phyloP scores from a whole-genome alignment of 2,888 invertebrate species.

The Yponomeuta cagnagella region DNA sequence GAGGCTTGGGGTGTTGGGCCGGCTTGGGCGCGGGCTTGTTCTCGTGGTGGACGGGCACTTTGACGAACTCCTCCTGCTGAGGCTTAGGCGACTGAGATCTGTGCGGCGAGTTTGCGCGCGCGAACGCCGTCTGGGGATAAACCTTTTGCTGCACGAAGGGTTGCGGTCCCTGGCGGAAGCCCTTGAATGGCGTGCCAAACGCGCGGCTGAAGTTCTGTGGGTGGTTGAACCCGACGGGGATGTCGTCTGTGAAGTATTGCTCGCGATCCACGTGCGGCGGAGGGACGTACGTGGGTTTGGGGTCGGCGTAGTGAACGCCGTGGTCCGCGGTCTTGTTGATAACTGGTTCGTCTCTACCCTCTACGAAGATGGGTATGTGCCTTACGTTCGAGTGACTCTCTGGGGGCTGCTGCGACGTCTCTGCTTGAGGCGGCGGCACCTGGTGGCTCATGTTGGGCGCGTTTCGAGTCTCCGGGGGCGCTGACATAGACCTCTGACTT shows the following conservation, averaged over 20 bases:
- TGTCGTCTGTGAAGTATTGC: constrained; percentile 59
- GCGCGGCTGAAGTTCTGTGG: constrained; percentile 63
- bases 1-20: constrained; percentile 27
- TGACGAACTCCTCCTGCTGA: constrained; percentile 56
- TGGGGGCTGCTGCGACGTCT: constrained; percentile 38
- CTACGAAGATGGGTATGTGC: constrained; percentile 92
- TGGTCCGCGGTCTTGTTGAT: constrained; percentile 77
- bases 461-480: constrained; percentile 79
- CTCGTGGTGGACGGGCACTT: constrained; percentile 58
- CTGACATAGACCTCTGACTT: constrained; percentile 85
- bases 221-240: constrained; percentile 52
- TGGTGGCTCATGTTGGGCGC: constrained; percentile 53
- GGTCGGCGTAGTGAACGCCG: constrained; percentile 45
- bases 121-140: constrained; percentile 53
- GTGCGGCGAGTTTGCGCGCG: constrained; percentile 57
- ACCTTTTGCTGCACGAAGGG: constrained; percentile 71
- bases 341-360: constrained; percentile 88
- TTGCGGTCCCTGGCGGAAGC: constrained; percentile 59
- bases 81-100: constrained; percentile 60
- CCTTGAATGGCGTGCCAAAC: constrained; percentile 60
- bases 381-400: constrained; percentile 77
- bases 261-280: constrained; percentile 57
- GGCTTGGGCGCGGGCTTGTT: constrained; percentile 30
- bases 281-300: constrained; percentile 31
- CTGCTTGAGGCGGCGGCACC: constrained; percentile 29